Evolutionary conservation across 1,140 invertebrate species (phyloP).

Genomic region (Scaptodrosophila lebanonensis): DNA sequence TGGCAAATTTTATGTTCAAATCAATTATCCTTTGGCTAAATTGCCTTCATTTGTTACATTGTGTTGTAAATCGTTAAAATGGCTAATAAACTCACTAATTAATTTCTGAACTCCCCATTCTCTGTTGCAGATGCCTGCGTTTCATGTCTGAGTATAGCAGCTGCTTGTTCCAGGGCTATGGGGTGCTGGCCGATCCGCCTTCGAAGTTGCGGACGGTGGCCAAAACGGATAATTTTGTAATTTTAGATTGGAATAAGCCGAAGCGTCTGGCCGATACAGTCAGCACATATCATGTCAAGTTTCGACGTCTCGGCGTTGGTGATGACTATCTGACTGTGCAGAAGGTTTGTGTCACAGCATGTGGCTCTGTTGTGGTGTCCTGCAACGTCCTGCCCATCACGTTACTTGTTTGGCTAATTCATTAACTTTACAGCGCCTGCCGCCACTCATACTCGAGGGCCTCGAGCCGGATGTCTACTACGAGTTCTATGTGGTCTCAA

Average conservation of each 20-base stretch:
- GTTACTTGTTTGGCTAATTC: conserved; percentile 44
- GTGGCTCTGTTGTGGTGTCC: too few species aligned
- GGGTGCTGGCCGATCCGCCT: conserved; percentile 86
- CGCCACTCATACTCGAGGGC: conserved; percentile 86
- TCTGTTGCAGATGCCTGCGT: conserved; percentile 82
- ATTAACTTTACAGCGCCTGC: conserved; percentile 79
- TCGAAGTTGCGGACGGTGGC: conserved; percentile 83
- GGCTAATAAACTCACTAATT: too few species aligned
- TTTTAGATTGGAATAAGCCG: conserved; percentile 88
- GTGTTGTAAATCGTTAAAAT: too few species aligned
- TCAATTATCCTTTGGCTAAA: too few species aligned
- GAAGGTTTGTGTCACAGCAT: conserved; percentile 73
- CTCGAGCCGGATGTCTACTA: conserved; percentile 85
- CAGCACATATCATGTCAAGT: conserved; percentile 83
- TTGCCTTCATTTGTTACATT: too few species aligned
- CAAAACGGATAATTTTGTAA: conserved; percentile 85
- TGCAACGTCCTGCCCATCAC: background rate
- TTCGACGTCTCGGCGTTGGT: conserved; percentile 79
- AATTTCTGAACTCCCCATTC: conserved; percentile 1
- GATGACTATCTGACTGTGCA: conserved; percentile 79
- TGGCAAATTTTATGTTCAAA: too few species aligned
- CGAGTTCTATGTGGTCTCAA: conserved; percentile 89
- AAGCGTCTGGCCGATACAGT: conserved; percentile 84
- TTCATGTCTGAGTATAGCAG: conserved; percentile 88
- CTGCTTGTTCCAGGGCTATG: conserved; percentile 89